Conservation (phyloP, 2,888 invertebrate genomes). For the Trichacis sp. region DNA sequence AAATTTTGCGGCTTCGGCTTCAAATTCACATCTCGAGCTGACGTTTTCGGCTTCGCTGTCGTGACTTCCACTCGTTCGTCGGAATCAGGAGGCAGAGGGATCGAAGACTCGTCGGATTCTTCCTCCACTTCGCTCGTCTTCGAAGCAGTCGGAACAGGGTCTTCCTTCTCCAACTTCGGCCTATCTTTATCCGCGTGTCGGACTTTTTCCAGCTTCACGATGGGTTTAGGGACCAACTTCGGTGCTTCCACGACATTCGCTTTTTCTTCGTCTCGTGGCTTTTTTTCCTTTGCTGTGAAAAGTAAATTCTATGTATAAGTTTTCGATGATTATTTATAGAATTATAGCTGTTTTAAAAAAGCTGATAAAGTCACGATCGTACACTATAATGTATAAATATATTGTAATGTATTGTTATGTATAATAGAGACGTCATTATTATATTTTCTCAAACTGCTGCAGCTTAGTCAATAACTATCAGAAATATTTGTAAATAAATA, state of each 20-base stretch:
- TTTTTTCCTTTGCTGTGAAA: no score
- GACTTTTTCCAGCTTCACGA: constrained; percentile 56
- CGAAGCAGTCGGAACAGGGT: neutral
- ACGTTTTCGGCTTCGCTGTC: constrained; percentile 31
- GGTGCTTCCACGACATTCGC: constrained; percentile 7
- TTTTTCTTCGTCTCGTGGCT: constrained; percentile 3
- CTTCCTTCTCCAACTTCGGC: constrained; percentile 17
- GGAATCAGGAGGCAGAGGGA: constrained; percentile 7
- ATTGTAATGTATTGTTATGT: no score
- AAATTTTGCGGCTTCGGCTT: constrained; percentile 34
- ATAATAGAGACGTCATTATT: no score
- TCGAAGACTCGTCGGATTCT: neutral
- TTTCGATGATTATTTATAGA: no score
- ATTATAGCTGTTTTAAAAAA: no score
- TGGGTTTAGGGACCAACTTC: neutral
- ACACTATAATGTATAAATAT: no score
- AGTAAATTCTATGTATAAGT: constrained; percentile 9
- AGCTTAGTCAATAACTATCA: no score
- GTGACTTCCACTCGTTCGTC: constrained; percentile 40
- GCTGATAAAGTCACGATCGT: no score
- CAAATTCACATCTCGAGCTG: constrained; percentile 10
- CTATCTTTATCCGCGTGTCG: constrained; percentile 57
- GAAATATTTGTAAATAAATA: no score
- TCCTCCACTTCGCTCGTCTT: neutral
- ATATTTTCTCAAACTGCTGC: neutral